Percentiles rank a stretch among this genome's conserved stretches.
Evolutionary conservation across 1,140 invertebrate species (phyloP).

Genomic region (Eueides isabella): DNA sequence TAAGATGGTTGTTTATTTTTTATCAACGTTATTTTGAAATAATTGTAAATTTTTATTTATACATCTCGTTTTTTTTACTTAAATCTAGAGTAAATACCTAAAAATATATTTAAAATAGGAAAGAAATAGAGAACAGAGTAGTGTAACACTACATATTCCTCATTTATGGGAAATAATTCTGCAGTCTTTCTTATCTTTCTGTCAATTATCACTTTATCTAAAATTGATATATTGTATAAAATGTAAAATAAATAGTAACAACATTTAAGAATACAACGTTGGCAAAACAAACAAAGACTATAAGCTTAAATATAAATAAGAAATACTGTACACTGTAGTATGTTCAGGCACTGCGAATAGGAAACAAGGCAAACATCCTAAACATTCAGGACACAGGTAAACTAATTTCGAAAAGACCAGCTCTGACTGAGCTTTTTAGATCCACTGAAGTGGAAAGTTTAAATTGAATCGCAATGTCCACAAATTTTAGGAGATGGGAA

Average conservation of each 20-base stretch:
- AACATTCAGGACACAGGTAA: neutral
- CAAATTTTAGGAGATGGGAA: neutral
- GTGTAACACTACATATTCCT: no score
- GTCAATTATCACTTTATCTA: no score
- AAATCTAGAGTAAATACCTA: no score
- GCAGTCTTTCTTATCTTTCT: no score
- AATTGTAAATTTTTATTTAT: no score
- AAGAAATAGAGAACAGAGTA: neutral
- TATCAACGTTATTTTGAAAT: no score
- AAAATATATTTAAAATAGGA: neutral
- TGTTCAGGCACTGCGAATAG: neutral
- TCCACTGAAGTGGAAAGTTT: neutral
- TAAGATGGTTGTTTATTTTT: no score
- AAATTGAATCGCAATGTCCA: neutral
- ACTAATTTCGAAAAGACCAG: slow-evolving; percentile 12
- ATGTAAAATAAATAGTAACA: neutral
- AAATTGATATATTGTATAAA: neutral
- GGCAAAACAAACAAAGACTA: neutral
- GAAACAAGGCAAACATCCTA: slow-evolving; percentile 4
- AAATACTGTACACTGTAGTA: neutral
- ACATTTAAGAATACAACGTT: neutral
- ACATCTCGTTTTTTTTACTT: no score
- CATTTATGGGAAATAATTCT: no score
- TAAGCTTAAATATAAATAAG: neutral
- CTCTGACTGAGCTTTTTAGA: neutral